phyloP scores from a whole-genome alignment of 2,113 vertebrate genomes.

The Myiopsitta monachus region DNA sequence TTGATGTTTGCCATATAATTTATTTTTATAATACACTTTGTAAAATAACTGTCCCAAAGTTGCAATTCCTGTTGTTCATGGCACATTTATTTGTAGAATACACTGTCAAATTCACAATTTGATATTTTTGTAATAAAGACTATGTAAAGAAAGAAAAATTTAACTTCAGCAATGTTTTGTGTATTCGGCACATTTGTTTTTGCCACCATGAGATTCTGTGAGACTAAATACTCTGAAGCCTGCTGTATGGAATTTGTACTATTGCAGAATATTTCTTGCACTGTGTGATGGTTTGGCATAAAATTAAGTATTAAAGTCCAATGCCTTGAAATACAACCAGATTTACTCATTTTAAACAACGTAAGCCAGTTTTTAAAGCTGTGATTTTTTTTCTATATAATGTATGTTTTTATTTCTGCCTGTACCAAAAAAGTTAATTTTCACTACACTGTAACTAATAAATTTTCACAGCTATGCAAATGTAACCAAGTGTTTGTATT shows the following conservation, averaged over 20 bases:
- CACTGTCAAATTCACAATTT: slow-evolving; percentile 44
- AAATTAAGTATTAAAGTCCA: slow-evolving; percentile 46
- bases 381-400: slow-evolving; percentile 43
- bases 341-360: slow-evolving; percentile 57
- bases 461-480: slow-evolving; percentile 65
- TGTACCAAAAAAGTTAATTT: slow-evolving; percentile 59
- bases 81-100: slow-evolving; percentile 58
- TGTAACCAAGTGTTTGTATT: slow-evolving; percentile 8
- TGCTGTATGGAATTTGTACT: slow-evolving; percentile 54
- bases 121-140: slow-evolving; percentile 52
- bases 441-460: slow-evolving; percentile 66
- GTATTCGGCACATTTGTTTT: not conserved
- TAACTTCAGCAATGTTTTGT: slow-evolving; percentile 31
- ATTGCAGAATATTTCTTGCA: slow-evolving; percentile 41
- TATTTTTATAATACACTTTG: slow-evolving; percentile 77
- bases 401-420: slow-evolving; percentile 62
- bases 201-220: slow-evolving; percentile 27
- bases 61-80: slow-evolving; percentile 44
- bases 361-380: slow-evolving; percentile 64
- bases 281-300: slow-evolving; percentile 46
- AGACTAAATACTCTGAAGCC: slow-evolving; percentile 51
- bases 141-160: slow-evolving; percentile 35
- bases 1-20: slow-evolving; percentile 70
- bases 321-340: slow-evolving; percentile 53
- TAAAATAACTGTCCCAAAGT: slow-evolving; percentile 62